Conservation (phyloP, 2,113 vertebrate genomes). For the Raphicerus campestris region DNA sequence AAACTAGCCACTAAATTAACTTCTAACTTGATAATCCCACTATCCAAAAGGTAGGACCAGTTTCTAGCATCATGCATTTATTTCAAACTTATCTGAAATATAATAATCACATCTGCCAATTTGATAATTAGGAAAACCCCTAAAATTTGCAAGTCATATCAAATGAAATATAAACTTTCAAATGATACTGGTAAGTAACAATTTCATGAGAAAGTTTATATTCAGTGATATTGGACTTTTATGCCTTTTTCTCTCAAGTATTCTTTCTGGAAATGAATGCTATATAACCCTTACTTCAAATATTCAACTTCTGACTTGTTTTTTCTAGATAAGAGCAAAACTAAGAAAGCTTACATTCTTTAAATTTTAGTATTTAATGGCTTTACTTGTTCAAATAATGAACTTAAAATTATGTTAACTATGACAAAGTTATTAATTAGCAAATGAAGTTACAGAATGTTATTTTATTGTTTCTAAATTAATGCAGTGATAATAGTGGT, state of each 20-base stretch:
- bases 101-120: background rate
- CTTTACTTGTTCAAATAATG: constrained; percentile 20
- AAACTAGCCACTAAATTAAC: constrained; percentile 3
- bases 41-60: background rate
- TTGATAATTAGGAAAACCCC: background rate
- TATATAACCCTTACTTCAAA: background rate
- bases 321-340: constrained; percentile 39
- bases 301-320: background rate
- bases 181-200: background rate
- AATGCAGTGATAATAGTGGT: background rate
- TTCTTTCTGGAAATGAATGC: background rate
- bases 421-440: background rate
- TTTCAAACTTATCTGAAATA: constrained; percentile 30
- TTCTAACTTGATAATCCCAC: background rate
- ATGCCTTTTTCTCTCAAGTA: background rate
- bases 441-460: background rate
- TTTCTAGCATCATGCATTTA: background rate
- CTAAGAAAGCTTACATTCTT: constrained; percentile 17
- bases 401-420: constrained; percentile 4
- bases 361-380: constrained; percentile 26
- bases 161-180: constrained; percentile 31
- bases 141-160: background rate
- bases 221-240: background rate
- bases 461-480: background rate
- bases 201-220: background rate